A percentile compares a stretch with the other conserved stretches of the same genome.
phyloP scores from a whole-genome alignment of 2,888 invertebrate genomes.

The Boloria euphrosyne region DNA sequence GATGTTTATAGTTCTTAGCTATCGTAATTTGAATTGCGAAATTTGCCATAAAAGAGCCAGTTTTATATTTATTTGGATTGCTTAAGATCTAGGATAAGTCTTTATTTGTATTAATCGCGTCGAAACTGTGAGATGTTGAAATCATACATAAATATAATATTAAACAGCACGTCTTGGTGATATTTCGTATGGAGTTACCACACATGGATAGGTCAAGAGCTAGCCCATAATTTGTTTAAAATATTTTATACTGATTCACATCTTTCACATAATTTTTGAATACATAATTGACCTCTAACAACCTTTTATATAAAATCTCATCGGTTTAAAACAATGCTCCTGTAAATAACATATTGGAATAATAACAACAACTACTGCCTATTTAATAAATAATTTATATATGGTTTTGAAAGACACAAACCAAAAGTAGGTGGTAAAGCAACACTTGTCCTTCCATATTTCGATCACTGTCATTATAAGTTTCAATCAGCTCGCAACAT shows the following conservation, averaged over 20 bases:
- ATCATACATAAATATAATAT: slow-evolving; percentile 11
- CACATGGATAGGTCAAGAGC: not conserved
- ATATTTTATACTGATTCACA: not conserved
- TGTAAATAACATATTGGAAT: no score
- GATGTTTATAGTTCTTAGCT: slow-evolving; percentile 5
- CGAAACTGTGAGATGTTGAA: not conserved
- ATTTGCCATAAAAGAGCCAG: slow-evolving; percentile 24
- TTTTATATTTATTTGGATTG: slow-evolving; percentile 17
- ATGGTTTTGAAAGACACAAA: no score
- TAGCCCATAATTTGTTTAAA: not conserved
- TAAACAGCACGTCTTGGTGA: slow-evolving; percentile 1
- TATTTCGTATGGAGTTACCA: slow-evolving; percentile 1
- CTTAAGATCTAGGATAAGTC: slow-evolving; percentile 15
- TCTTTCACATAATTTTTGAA: not conserved
- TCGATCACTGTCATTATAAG: not conserved
- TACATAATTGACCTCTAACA: not conserved
- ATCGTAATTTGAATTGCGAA: slow-evolving; percentile 20
- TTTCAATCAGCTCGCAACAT: slow-evolving; percentile 18
- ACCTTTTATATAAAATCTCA: no score
- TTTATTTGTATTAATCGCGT: not conserved
- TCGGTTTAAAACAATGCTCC: no score
- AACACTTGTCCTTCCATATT: no score
- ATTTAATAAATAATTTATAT: no score
- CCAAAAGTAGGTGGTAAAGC: no score
- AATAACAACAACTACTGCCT: no score